A percentile compares a stretch with the other conserved stretches of the same genome.
Evolutionary conservation across 2,113 vertebrate genomes (phyloP).

Genomic region (Blennius ocellaris): DNA sequence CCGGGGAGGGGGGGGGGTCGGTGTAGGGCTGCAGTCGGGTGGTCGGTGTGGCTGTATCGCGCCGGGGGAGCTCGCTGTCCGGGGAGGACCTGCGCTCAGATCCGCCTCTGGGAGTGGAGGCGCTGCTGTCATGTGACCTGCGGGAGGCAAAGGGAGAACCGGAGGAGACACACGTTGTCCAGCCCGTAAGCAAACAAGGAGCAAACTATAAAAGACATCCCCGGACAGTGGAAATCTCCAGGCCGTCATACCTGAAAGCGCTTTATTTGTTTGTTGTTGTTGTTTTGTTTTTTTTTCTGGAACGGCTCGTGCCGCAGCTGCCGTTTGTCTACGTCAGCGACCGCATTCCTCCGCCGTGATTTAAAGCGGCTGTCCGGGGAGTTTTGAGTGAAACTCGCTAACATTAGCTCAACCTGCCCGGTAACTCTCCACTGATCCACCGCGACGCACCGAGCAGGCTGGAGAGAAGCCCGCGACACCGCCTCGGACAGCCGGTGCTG

Average conservation of each 20-base stretch:
- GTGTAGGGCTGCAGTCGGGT: too few species aligned
- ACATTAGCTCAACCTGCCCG: background rate
- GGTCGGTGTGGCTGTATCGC: too few species aligned
- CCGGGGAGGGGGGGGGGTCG: too few species aligned
- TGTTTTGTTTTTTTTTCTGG: too few species aligned
- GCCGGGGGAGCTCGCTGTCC: too few species aligned
- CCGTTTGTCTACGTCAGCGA: slow-evolving; percentile 64
- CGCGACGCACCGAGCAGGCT: background rate
- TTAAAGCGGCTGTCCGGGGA: slow-evolving; percentile 50
- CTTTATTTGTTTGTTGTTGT: background rate
- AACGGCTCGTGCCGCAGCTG: background rate
- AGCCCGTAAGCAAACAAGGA: background rate
- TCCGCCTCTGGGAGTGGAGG: slow-evolving; percentile 47
- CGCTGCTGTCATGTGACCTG: slow-evolving; percentile 76
- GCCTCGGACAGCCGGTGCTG: slow-evolving; percentile 6
- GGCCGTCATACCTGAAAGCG: background rate
- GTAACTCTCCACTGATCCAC: background rate
- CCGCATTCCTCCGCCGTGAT: slow-evolving; percentile 76
- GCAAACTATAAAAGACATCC: background rate
- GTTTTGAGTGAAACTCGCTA: slow-evolving; percentile 44
- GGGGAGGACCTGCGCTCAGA: too few species aligned
- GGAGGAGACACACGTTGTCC: background rate
- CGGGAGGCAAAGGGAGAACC: background rate
- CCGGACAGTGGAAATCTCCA: too few species aligned
- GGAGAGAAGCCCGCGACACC: slow-evolving; percentile 19